Evolutionary conservation across 2,113 vertebrate genomes (phyloP).

Genomic region (Cololabis saira): DNA sequence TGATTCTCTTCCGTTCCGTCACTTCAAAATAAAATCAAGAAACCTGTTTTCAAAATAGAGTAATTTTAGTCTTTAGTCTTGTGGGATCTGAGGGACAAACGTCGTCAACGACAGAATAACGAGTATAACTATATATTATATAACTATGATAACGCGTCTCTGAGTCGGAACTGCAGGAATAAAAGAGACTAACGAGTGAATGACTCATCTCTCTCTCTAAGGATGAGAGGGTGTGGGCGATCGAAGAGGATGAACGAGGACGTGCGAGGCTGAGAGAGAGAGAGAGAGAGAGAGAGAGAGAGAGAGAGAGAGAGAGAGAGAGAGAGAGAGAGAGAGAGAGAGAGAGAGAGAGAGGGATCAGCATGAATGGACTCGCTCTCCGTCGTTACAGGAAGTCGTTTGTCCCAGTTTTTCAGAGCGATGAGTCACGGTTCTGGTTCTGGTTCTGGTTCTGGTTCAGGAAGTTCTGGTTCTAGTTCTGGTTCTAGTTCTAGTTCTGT

Average conservation of each 20-base stretch:
- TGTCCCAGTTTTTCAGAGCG: neutral
- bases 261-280: neutral
- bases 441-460: too few species aligned
- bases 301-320: neutral
- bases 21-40: too few species aligned
- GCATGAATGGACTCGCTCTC: slow-evolving; percentile 34
- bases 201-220: slow-evolving; percentile 39
- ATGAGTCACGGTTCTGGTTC: neutral
- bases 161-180: neutral
- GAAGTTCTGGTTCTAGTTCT: too few species aligned
- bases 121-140: too few species aligned
- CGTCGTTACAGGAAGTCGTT: slow-evolving; percentile 7
- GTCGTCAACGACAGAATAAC: too few species aligned
- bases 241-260: slow-evolving; percentile 20
- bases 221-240: slow-evolving; percentile 50
- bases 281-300: too few species aligned
- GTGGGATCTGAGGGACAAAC: too few species aligned
- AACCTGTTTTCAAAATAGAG: too few species aligned
- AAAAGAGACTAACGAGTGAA: slow-evolving; percentile 15
- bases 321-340: neutral
- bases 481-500: too few species aligned
- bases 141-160: too few species aligned
- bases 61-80: too few species aligned
- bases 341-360: neutral
- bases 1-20: too few species aligned